These are phyloP conservation scores for Sphenodon punctatus DNA, from an alignment of 2,797 vertebrate species.

Conservation along the genomic window DNA sequence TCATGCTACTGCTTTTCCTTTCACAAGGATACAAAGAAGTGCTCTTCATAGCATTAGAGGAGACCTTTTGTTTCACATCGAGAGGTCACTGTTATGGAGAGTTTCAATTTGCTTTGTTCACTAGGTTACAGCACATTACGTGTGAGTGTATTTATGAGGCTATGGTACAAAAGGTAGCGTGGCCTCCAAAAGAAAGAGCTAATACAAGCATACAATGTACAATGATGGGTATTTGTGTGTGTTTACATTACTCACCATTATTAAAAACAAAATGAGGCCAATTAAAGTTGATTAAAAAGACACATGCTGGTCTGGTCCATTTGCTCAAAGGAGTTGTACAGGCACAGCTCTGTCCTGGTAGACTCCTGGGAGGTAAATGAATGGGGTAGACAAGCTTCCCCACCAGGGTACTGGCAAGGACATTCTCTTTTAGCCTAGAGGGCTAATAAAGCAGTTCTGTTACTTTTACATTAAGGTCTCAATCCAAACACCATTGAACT, in stretches of 20 bases:
- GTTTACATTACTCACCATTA: background rate
- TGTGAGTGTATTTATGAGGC: background rate
- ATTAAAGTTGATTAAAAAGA: conserved; percentile 2
- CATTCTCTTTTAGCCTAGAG: no score
- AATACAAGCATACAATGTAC: background rate
- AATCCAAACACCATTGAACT: no score
- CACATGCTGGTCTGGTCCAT: background rate
- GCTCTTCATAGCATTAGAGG: background rate
- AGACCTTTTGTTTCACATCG: background rate
- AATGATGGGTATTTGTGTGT: background rate
- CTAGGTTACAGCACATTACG: background rate
- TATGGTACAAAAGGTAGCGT: background rate
- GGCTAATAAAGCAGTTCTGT: background rate
- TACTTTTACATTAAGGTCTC: background rate
- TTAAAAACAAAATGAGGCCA: background rate
- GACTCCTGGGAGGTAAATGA: no score
- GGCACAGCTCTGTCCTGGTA: no score
- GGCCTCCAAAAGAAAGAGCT: background rate
- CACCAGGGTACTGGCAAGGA: no score
- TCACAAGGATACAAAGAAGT: background rate
- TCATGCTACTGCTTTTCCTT: background rate
- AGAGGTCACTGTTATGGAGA: background rate
- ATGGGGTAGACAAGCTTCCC: no score
- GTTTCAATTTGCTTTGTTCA: background rate
- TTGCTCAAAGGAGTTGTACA: background rate